These are phyloP conservation scores for Shargacucullia verbasci DNA, from an alignment of 2,888 invertebrate species.

Conservation along the genomic window DNA sequence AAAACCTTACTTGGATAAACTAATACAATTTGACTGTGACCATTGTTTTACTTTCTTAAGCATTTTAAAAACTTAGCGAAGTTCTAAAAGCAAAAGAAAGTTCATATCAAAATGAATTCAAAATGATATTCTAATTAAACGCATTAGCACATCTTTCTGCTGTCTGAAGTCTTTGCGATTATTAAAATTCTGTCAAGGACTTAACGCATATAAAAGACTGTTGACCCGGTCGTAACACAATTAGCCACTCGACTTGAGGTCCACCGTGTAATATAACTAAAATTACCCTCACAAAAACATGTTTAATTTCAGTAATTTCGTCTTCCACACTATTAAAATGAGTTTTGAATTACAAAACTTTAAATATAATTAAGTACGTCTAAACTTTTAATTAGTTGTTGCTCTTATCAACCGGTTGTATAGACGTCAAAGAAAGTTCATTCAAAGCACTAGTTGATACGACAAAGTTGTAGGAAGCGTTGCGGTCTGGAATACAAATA, in stretches of 20 bases:
- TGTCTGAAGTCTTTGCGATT: slow-evolving; percentile 44
- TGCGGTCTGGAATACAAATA: slow-evolving; percentile 43
- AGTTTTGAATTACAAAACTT: slow-evolving; percentile 36
- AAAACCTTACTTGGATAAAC: too few relatives aligned
- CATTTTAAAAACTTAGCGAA: not conserved
- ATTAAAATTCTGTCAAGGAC: slow-evolving; percentile 48
- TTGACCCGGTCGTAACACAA: slow-evolving; percentile 63
- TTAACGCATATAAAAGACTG: slow-evolving; percentile 57
- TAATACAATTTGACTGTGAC: not conserved
- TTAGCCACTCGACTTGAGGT: slow-evolving; percentile 54
- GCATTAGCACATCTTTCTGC: slow-evolving; percentile 26
- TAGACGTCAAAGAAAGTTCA: slow-evolving; percentile 46
- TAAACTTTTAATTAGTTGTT: slow-evolving; percentile 54
- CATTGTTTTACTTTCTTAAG: not conserved
- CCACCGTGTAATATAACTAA: slow-evolving; percentile 6
- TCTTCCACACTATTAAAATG: slow-evolving; percentile 16
- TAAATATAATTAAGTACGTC: slow-evolving; percentile 37
- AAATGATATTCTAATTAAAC: slow-evolving; percentile 16
- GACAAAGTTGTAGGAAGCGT: slow-evolving; percentile 36
- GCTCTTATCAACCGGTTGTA: slow-evolving; percentile 34
- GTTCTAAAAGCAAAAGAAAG: not conserved
- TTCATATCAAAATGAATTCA: not conserved
- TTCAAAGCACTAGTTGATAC: slow-evolving; percentile 44
- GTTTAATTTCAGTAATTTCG: slow-evolving; percentile 20
- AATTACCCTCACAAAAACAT: slow-evolving; percentile 33